Percentiles rank a stretch among this genome's conserved stretches.
These are phyloP conservation scores for Sinhomidia bicolor DNA, from an alignment of 2,888 invertebrate species.

Conservation along the genomic window DNA sequence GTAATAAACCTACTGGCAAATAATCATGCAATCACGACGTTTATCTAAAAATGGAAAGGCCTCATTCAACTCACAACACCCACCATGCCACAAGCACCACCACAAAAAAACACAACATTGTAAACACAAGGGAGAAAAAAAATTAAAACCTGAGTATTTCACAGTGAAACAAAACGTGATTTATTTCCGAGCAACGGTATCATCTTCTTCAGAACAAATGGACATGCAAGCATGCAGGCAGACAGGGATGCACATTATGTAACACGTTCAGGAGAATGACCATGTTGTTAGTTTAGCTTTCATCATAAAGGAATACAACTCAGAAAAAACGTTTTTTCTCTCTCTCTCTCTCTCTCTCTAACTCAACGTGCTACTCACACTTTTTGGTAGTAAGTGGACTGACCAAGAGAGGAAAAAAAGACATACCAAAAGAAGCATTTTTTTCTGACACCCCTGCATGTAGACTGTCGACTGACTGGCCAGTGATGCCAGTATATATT, in stretches of 20 bases:
- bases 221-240: constrained; percentile 30
- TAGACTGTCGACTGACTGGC: background rate
- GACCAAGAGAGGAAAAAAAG: too few relatives aligned
- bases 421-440: background rate
- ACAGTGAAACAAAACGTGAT: constrained; percentile 43
- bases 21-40: constrained; percentile 5
- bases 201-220: constrained; percentile 21
- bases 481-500: background rate
- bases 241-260: constrained; percentile 10
- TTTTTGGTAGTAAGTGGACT: too few relatives aligned
- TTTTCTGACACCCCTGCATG: constrained; percentile 10
- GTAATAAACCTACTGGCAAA: constrained; percentile 21
- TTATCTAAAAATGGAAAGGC: constrained; percentile 40
- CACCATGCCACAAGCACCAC: too few relatives aligned
- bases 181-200: constrained; percentile 57
- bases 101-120: constrained; percentile 9
- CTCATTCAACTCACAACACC: constrained; percentile 36
- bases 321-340: constrained; percentile 3
- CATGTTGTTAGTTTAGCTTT: background rate
- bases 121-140: constrained; percentile 20
- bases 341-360: too few relatives aligned
- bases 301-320: too few relatives aligned
- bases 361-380: constrained; percentile 26
- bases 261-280: constrained; percentile 1
- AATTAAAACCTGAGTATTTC: background rate